Conservation (phyloP, 2,888 invertebrate genomes). For the Bellardia pandia region DNA sequence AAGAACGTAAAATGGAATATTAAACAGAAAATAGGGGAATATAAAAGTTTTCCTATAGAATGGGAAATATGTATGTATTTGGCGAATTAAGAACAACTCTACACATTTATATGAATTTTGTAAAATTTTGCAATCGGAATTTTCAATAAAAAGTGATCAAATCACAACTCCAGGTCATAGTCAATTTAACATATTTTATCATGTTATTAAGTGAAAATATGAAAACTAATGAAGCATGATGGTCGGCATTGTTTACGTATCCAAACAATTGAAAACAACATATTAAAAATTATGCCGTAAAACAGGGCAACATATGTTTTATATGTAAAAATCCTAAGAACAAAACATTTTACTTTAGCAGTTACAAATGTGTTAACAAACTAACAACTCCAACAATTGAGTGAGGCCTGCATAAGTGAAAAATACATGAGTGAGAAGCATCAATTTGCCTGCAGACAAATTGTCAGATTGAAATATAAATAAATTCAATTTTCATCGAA, state of each 20-base stretch:
- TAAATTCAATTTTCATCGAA: constrained; percentile 61
- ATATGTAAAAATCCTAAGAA: too few relatives aligned
- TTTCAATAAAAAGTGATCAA: too few relatives aligned
- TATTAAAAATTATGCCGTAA: too few relatives aligned
- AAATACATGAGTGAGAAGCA: not conserved
- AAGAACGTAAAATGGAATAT: not conserved
- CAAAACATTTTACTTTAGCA: too few relatives aligned
- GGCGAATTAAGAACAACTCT: too few relatives aligned
- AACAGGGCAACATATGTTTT: too few relatives aligned
- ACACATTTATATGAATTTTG: too few relatives aligned
- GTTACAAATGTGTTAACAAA: not conserved
- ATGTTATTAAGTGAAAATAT: constrained; percentile 65
- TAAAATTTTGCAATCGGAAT: too few relatives aligned
- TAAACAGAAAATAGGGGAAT: not conserved
- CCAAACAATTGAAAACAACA: too few relatives aligned
- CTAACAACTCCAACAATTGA: not conserved
- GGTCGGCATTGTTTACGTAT: not conserved
- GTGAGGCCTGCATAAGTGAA: not conserved
- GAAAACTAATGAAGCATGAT: constrained; percentile 64
- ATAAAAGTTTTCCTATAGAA: not conserved
- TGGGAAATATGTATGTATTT: too few relatives aligned
- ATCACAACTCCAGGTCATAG: too few relatives aligned
- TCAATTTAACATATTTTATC: not conserved
- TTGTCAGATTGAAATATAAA: constrained; percentile 55
- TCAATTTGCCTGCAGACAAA: constrained; percentile 53